phyloP scores from a whole-genome alignment of 2,888 invertebrate genomes.

The Cactoblastis cactorum region DNA sequence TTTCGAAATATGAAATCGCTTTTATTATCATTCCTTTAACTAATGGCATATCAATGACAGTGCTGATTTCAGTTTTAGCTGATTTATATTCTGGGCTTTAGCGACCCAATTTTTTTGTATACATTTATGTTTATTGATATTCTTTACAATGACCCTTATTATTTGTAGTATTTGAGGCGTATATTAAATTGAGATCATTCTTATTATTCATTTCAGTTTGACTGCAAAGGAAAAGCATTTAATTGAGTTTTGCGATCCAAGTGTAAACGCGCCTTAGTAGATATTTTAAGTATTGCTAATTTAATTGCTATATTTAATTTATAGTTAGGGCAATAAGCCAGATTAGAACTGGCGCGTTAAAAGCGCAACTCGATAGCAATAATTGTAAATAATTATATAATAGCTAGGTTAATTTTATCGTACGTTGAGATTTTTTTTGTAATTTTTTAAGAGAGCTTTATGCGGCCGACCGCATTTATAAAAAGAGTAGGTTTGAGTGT shows the following conservation, averaged over 20 bases:
- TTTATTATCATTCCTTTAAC: slow-evolving; percentile 57
- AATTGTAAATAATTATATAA: slow-evolving; percentile 70
- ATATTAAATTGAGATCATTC: slow-evolving; percentile 1
- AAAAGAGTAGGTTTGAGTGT: slow-evolving; percentile 52
- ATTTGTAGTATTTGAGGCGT: slow-evolving; percentile 19
- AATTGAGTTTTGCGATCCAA: slow-evolving; percentile 3
- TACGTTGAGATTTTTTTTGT: slow-evolving; percentile 71
- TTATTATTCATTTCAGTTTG: not conserved
- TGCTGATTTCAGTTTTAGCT: slow-evolving; percentile 53
- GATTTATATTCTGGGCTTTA: slow-evolving; percentile 40
- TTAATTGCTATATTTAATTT: slow-evolving; percentile 39
- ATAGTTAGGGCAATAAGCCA: slow-evolving; percentile 65
- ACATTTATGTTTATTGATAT: not conserved
- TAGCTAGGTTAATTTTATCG: slow-evolving; percentile 77
- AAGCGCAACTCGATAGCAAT: slow-evolving; percentile 77
- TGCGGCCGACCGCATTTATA: slow-evolving; percentile 66
- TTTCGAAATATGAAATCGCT: slow-evolving; percentile 43
- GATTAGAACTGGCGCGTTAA: slow-evolving; percentile 62
- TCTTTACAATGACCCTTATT: slow-evolving; percentile 4
- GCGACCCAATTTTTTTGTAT: not conserved
- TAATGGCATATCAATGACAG: slow-evolving; percentile 61
- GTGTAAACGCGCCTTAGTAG: slow-evolving; percentile 31
- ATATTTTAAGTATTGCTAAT: slow-evolving; percentile 35
- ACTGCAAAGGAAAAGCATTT: not conserved
- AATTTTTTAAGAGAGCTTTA: slow-evolving; percentile 78